Evolutionary conservation across 2,113 vertebrate species (phyloP), one percentile per base, ranked within the genome.

Genomic region (Elanoides forficatus): DNA sequence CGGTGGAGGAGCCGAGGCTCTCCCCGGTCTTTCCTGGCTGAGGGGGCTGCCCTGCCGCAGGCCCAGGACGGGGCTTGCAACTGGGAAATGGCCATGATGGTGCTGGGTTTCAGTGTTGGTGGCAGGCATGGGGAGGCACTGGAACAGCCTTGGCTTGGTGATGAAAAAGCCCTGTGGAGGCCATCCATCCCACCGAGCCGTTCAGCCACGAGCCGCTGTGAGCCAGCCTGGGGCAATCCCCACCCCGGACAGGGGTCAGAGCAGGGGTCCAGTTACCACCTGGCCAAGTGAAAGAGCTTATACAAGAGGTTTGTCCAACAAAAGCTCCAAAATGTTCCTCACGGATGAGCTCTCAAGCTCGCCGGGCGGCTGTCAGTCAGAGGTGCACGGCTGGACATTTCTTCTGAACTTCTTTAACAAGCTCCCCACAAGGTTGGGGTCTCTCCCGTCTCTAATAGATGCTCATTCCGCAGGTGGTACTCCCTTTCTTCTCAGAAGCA

Each of bases 1-100:
- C 0, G 1, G 18, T 27, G 29, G 40, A 84, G 52, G 17, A 94
- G 36, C 9, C 6, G 11, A 79, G 19, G 17, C 16, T 59, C 27
- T 56, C 45, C 32, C 22, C 32, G 25, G 26, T 75, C 43, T 30
- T 53, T 70, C 11, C 19, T 10, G 50, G 27, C 25, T 83, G 40
- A 8, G 7, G 21, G 7, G 8, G 11, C 18, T 72, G 68, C 12
- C 32, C 58, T 1, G 6, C 5, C 0, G 1, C 0, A 6, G 17
- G 43, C 23, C 19, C 7, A 16, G n/a, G 27, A 58, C 6, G 3
- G 11, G 13, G 15, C 17, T 80, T 22, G 72, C 7, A 12, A 25
- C 7, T 30, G 63, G 80, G 45, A n/a, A 81, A n/a, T 2, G 3
- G 6, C 26, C 3, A 2, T 14, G 26, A 0, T 0, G 6, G 19